Base-by-base conservation (phyloP, 2,797 vertebrate genomes). In the Liparis tanakae region DNA sequence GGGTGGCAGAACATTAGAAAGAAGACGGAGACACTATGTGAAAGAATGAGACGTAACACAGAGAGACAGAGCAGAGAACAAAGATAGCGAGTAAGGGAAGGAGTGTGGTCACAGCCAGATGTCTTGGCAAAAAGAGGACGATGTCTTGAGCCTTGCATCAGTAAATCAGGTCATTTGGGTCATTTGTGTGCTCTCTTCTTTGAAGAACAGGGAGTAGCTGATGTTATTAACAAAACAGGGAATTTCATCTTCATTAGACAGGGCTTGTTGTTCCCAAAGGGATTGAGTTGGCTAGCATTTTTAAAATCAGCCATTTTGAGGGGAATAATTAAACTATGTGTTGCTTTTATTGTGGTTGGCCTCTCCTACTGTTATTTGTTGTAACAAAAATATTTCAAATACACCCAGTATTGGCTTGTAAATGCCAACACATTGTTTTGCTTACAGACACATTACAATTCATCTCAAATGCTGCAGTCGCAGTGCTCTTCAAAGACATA, bases 121-220 rank as follows among this genome's bases (percentile, higher is more conserved):
- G 83, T 87, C 80, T 85, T 92, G 89, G 86, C 82, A 70, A 53
- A 71, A 55, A 44, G 14, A 58, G 13, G 39, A 41, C 73, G 68
- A 86, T 68, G 74, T 82, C 60, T 80, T 66, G 44, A 80, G 76
- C 60, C 61, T 46, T 71, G 74, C 70, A 64, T 88, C 59, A 75
- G 68, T 66, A 41, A 67, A 70, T 74, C 65, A 75, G 64, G 71
- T 81, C 77, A 80, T 76, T 48, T 6, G 73, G 63, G 67, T 62
- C 62, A 12, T 72, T 36, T 39, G 54, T 67, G 48, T 22, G 36
- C 20, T 79, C 25, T 33, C 41, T 22, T 72, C 36, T 85, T 71
- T 76, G 71, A 80, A 67, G 74, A 25, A 9, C 60, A 75, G 54
- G 41, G 63, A 76, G 61, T 53, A 41, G 59, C 25, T 17, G 64